Conservation (phyloP, 23 tunicate species). For the Aplidium turbinatum region DNA sequence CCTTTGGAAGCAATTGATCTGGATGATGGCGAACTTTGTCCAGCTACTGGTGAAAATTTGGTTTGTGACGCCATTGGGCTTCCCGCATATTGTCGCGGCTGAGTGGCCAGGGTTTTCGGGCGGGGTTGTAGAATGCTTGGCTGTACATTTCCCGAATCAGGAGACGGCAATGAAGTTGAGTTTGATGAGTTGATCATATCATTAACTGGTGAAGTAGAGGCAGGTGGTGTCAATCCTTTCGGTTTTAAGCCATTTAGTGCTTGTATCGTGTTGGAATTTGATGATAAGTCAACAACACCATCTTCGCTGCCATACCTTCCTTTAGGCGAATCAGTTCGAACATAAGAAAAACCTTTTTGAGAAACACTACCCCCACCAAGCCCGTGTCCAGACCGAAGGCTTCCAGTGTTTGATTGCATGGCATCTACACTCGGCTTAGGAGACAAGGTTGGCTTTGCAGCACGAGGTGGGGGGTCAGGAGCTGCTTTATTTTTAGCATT, state of each 20-base stretch:
- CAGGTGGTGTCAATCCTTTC: neutral
- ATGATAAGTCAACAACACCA: neutral
- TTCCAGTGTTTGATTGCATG: neutral
- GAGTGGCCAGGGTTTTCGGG: neutral
- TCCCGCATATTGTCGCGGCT: constrained; percentile 20
- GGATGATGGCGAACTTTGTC: no score
- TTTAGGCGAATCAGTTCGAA: neutral
- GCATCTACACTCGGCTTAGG: neutral
- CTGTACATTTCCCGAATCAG: neutral
- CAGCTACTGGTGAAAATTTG: neutral
- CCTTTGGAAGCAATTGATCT: no score
- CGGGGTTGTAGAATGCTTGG: no score
- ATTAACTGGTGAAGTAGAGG: neutral
- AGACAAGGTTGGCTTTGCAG: constrained; percentile 4
- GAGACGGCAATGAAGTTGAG: neutral
- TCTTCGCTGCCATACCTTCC: neutral
- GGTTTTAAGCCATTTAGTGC: no score
- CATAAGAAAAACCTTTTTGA: constrained; percentile 66
- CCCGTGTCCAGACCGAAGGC: constrained; percentile 35
- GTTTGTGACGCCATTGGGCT: constrained; percentile 33
- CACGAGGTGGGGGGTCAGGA: constrained; percentile 26
- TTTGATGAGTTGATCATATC: neutral
- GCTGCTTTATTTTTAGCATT: constrained; percentile 15
- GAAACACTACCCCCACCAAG: constrained; percentile 72
- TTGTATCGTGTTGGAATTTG: neutral